Evolutionary conservation across 2,888 invertebrate genomes (phyloP), one percentile per base, ranked within the genome.

Genomic region (Oscheius sp.): DNA sequence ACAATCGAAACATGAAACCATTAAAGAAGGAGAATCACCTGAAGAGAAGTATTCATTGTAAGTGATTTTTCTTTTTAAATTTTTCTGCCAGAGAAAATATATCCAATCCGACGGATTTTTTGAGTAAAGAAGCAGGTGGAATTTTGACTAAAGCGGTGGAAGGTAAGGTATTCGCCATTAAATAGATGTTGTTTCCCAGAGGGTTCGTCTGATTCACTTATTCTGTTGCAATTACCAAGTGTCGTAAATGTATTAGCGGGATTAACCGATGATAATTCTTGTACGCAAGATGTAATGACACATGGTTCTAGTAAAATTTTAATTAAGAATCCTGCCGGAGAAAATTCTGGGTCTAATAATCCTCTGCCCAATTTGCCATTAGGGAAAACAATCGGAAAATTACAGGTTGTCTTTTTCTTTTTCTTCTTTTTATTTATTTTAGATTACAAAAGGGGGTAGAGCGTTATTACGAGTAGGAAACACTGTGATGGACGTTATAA

Each of bases 301-400:
- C 9, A 9, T 35, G 5, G 35, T 6, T 9, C n/a, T 13, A 43
- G 12, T 61, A 2, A n/a, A n/a, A 9, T 21, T 41, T 61, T 55
- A 55, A 49, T 49, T 49, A n/a, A 49, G 49, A 49, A 35, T 35
- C 9, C 35, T 9, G 35, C 35, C 5, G 35, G 35, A 35, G 35
- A 9, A 35, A 35, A 9, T 9, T 35, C 35, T 35, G 55, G 2
- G 6, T 18, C 18, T 43, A 56, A 56, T 23, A 43, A 18, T 49
- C 21, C 52, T 53, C 43, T 58, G 13, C 59, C 70, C 13, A 3
- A 45, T 16, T 25, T 75, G 16, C 75, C 75, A 27, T 23, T n/a
- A 21, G 56, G 72, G n/a, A 45, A 45, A 43, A 64, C 49, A 35
- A 79, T 79, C 9, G 79, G 79, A 69, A 76, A 77, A 49, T 16